These are phyloP conservation scores for Ciconia maguari DNA, from an alignment of 2,113 vertebrate genomes.

Conservation along the genomic window DNA sequence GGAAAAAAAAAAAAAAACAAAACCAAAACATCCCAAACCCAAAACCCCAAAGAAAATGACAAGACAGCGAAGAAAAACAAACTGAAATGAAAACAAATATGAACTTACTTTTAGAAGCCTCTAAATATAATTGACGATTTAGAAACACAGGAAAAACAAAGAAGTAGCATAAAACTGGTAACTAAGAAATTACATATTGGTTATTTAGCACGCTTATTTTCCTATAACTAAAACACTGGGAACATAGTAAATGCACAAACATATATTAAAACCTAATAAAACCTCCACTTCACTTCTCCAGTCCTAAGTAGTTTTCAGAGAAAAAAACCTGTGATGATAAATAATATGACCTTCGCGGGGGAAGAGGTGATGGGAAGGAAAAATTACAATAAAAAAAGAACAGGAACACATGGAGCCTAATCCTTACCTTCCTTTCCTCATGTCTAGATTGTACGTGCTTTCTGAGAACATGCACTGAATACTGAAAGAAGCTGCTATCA, in stretches of 20 bases:
- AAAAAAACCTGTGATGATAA: not conserved
- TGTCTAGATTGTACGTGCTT: not conserved
- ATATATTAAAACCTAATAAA: not conserved
- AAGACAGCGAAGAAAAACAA: not conserved
- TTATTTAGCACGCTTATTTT: not conserved
- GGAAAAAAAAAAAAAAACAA: not conserved
- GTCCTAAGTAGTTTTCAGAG: not conserved
- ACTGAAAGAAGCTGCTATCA: not conserved
- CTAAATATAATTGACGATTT: not conserved
- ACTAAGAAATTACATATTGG: not conserved
- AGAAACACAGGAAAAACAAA: not conserved
- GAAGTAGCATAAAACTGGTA: not conserved
- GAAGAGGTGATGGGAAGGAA: not conserved
- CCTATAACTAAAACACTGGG: not conserved
- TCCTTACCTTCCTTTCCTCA: not conserved
- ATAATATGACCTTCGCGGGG: not conserved
- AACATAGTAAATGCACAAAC: not conserved
- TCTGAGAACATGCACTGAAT: not conserved
- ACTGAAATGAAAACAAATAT: not conserved
- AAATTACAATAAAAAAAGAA: not conserved
- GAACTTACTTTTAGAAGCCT: not conserved
- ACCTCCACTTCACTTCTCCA: not conserved
- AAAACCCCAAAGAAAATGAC: not conserved
- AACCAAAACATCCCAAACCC: not conserved
- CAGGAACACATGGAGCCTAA: not conserved